Evolutionary conservation across 2,113 vertebrate genomes (phyloP), one percentile per base, ranked within the genome.

Genomic region (Aspiorhynchus laticeps): DNA sequence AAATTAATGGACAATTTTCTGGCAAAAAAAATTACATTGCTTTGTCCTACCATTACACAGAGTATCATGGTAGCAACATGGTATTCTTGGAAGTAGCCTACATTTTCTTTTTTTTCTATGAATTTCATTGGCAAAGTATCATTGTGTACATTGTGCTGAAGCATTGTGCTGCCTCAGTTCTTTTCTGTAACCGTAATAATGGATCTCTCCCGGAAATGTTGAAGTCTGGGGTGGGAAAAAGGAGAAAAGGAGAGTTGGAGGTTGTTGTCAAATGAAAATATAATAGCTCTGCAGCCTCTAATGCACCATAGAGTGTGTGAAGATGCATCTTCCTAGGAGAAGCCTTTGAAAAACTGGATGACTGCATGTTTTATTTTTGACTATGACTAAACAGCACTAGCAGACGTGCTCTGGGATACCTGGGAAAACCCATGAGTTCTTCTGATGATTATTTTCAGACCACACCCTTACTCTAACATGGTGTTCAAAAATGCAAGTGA

Each of bases 361-460:
- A 81, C 24, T 10, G 80, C 36, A 81, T 65, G n/a, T 65, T 15
- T 80, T 65, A 67, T 67, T 81, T 65, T 81, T n/a, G 4, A 26
- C 59, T 46, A 3, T 28, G 79, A 81, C 17, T n/a, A 1, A 59
- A 80, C 14, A 43, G 14, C n/a, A 67, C n/a, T 41, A 19, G 6
- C 33, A 38, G 11, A 28, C 1, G 59, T 26, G 56, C 24, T n/a
- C 11, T 63, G 12, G 12, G 7, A n/a, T 36, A 17, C 28, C 8
- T 4, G 1, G 26, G 26, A 78, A 78, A 56, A 28, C n/a, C 43
- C 15, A 28, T 51, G 75, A 51, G 56, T 24, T 79, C 8, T 8
- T 78, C 28, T 53, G 8, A 69, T 69, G 31, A 71, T 73, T 73
- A 21, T 73, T 73, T 73, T 73, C 33, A 73, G 69, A 73, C 69